phyloP scores from a whole-genome alignment of 2,113 vertebrate genomes.

The Hyaena hyaena region DNA sequence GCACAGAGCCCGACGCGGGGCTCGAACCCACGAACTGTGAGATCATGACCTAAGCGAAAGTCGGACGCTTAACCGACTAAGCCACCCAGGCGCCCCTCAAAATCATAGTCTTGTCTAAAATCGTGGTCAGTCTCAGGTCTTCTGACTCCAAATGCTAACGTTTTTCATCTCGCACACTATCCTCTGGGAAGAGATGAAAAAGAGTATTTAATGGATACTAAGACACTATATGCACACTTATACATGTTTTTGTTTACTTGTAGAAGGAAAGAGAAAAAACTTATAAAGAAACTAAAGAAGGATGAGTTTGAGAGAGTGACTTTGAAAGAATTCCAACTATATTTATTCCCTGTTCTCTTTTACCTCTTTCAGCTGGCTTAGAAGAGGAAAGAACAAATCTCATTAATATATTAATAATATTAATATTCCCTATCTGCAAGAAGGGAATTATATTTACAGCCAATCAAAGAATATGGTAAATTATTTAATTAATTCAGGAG shows the following conservation, averaged over 20 bases:
- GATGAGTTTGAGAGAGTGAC: background rate
- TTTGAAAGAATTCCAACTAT: background rate
- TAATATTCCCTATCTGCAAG: background rate
- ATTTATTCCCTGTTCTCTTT: background rate
- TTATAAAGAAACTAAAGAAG: background rate
- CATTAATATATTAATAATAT: background rate
- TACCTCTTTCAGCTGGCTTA: background rate
- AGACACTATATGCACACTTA: background rate
- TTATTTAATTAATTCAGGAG: constrained; percentile 1
- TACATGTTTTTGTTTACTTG: background rate
- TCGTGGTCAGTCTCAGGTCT: background rate
- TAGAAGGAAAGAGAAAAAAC: background rate
- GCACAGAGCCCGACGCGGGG: too few relatives aligned
- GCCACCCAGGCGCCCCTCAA: background rate
- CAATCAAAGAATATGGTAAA: background rate
- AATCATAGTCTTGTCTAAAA: background rate
- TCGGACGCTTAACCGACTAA: too few relatives aligned
- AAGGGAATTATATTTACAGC: background rate
- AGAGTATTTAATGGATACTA: background rate
- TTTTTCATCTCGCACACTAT: background rate
- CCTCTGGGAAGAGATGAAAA: background rate
- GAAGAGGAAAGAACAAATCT: background rate
- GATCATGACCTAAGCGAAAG: too few relatives aligned
- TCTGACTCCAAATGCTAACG: background rate
- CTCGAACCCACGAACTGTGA: too few relatives aligned